Evolutionary conservation across 2,888 invertebrate genomes (phyloP), one percentile per base, ranked within the genome.

Genomic region (Caradrina kadenii): DNA sequence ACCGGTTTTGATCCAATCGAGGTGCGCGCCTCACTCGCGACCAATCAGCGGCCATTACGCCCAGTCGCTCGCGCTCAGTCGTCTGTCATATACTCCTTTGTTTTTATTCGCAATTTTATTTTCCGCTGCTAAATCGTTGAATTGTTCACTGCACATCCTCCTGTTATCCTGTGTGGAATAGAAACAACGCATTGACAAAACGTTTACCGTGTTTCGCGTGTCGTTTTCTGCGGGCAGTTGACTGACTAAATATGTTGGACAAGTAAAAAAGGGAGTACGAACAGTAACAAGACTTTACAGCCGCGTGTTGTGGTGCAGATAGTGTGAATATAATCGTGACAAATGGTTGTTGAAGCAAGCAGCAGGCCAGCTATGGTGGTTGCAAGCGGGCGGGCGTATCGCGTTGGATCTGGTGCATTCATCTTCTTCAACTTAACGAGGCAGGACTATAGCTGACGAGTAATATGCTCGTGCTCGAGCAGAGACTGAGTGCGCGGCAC

Each of bases 401-500:
- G 92, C 73, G 87, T 93, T 64, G 90, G 92, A 72, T 93, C 92
- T 78, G 95, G 95, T 78, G 95, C 95, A 77, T 95, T 96, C 83
- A 90, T 93, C 83, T 95, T 93, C 91, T 94, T 93, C 89, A 96
- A 96, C 86, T 85, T 96, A 86, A 96, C 95, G 70, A 91, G 96
- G 77, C 96, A 96, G 88, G 96, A 96, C 85, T 90, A 95, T 85
- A 96, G 96, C 96, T 96, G 96, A 96, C 96, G 91, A 94, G 93
- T 87, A 93, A 73, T 83, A 96, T 96, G 96, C 95, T 96, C 95
- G 93, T 95, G 42, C 89, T 94, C 91, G 96, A 96, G 95, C 96
- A 95, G 90, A 93, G 92, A 91, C 91, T 96, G 85, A 93, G 91
- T 89, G 93, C 93, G 77, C 90, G 94, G 78, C 91, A 94, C 84